A percentile compares a stretch with the other conserved stretches of the same genome.
These are phyloP conservation scores for Erannis defoliaria DNA, from an alignment of 2,888 invertebrate species.

Conservation along the genomic window DNA sequence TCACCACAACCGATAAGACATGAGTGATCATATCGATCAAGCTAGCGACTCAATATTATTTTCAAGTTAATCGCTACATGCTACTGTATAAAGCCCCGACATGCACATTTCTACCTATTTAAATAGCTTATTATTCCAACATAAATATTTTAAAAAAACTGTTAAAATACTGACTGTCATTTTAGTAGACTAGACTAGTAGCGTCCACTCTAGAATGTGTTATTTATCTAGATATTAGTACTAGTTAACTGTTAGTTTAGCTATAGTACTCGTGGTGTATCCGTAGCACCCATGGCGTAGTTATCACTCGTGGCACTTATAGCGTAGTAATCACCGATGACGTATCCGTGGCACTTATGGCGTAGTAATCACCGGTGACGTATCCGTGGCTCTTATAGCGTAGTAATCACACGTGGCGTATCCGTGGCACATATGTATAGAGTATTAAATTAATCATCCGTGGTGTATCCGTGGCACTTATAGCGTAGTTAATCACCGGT, in stretches of 20 bases:
- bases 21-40: not conserved
- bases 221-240: not conserved
- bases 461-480: not conserved
- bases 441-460: not conserved
- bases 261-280: not conserved
- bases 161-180: too few species aligned
- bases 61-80: too few species aligned
- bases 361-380: not conserved
- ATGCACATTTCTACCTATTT: not conserved
- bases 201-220: too few species aligned
- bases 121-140: too few species aligned
- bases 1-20: not conserved
- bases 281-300: not conserved
- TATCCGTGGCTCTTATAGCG: not conserved
- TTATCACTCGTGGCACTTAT: too few species aligned
- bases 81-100: not conserved
- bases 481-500: not conserved
- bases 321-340: too few species aligned
- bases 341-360: too few species aligned
- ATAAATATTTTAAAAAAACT: too few species aligned
- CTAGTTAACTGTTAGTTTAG: not conserved
- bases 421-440: too few species aligned
- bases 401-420: not conserved
- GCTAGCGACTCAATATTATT: not conserved
- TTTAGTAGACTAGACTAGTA: too few species aligned